Conservation (phyloP, 37 sponge, comb jelly and placozoan species). For the Hormiphora californensis region DNA sequence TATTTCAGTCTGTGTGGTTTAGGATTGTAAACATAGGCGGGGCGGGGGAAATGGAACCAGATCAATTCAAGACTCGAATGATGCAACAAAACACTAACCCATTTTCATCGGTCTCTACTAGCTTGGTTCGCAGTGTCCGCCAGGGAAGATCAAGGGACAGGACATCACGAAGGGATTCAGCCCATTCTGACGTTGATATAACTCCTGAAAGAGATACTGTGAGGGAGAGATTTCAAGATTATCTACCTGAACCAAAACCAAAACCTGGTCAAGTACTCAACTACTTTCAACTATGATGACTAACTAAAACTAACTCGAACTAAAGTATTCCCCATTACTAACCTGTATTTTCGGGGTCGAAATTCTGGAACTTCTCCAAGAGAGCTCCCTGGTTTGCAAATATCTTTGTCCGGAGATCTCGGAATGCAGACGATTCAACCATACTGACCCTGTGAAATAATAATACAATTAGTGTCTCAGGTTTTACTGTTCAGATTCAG, state of each 20-base stretch:
- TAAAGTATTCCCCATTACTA: too few species aligned
- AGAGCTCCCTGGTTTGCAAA: not conserved
- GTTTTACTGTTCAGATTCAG: too few species aligned
- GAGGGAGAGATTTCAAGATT: too few species aligned
- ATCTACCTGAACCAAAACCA: too few species aligned
- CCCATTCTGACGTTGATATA: slow-evolving; percentile 29
- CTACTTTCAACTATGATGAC: too few species aligned
- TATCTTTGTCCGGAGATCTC: not conserved
- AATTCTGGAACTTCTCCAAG: not conserved
- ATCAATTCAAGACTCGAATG: not conserved
- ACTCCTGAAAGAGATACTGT: not conserved
- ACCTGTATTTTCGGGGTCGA: slow-evolving; percentile 52
- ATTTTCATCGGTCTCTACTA: not conserved
- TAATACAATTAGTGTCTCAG: too few species aligned
- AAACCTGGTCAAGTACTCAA: too few species aligned
- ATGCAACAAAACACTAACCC: not conserved
- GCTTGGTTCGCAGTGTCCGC: slow-evolving; percentile 8
- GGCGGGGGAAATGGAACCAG: not conserved
- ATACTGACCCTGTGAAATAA: not conserved
- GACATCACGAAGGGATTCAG: not conserved
- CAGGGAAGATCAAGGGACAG: slow-evolving; percentile 51
- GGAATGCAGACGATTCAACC: slow-evolving; percentile 47
- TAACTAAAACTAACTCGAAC: too few species aligned
- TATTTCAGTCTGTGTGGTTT: too few species aligned
- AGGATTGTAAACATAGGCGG: not conserved